Evolutionary conservation across 2,113 vertebrate species (phyloP), one percentile per base, ranked within the genome.

Genomic region (Trichechus manatus): DNA sequence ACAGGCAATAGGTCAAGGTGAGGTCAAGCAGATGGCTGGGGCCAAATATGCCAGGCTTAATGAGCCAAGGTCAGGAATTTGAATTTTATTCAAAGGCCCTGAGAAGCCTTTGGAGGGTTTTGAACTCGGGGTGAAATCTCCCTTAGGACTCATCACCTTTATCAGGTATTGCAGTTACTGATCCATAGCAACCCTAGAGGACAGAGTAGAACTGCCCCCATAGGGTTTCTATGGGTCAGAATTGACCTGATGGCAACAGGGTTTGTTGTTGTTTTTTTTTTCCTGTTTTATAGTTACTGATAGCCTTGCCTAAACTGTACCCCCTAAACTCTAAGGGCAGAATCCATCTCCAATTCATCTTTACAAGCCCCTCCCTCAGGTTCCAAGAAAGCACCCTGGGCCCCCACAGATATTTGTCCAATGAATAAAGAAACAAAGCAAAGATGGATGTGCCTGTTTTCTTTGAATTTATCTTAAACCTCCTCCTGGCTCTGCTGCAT

Each of bases 401-500:
- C 20, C 8, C 29, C 68, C 4, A 7, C 78, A 96, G 96, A 91
- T 88, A 78, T 95, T 97, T 96, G 93, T 66, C 9, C 19, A 91
- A 36, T 31, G 82, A 91, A 53, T n/a, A 42, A 72, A 80, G 50
- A 92, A 82, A 88, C 61, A 77, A 93, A 95, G 66, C 9, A 50
- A 94, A 96, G 93, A 95, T 6, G 7, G 83, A 93, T 94, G 80
- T 68, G 13, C 36, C 70, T 8, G 27, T 81, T 91, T 92, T 64
- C 87, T 77, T 61, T 23, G 82, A 87, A 72, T 80, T 82, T 92
- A n/a, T 96, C 50, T 87, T 50, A 33, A 89, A 64, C 42, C 31
- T 68, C 61, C 86, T 85, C 53, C 84, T 56, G 79, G 20, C 77
- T 87, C 53, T 64, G 42, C 42, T 0, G 3, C 50, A 14, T 39